Conservation (phyloP, 2,888 invertebrate species). For the Coelopa pilipes region DNA sequence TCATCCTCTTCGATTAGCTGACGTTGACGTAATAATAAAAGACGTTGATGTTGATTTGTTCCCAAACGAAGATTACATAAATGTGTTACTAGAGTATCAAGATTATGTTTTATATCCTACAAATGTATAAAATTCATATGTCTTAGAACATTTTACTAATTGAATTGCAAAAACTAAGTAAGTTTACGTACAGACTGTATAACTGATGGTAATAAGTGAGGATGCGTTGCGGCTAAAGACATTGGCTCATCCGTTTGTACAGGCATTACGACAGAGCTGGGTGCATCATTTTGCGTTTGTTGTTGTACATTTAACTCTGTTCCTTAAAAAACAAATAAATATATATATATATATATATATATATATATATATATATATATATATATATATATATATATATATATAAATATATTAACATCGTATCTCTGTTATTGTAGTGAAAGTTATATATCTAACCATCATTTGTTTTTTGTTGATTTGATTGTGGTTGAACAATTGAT, state of each 20-base stretch:
- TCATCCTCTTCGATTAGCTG: constrained; percentile 67
- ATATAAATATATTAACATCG: background rate
- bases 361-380: constrained; percentile 1
- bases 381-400: background rate
- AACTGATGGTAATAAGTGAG: constrained; percentile 62
- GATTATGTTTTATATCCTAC: constrained; percentile 66
- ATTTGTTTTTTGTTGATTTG: constrained; percentile 18
- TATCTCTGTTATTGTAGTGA: too few relatives aligned
- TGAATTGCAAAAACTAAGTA: background rate
- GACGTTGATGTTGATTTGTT: constrained; percentile 63
- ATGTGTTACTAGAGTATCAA: constrained; percentile 63
- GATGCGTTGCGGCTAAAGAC: constrained; percentile 65
- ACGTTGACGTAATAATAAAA: constrained; percentile 63
- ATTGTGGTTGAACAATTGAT: too few relatives aligned
- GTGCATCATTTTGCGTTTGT: background rate
- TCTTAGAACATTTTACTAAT: too few relatives aligned
- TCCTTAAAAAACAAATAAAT: background rate
- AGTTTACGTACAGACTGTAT: constrained; percentile 61
- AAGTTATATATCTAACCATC: constrained; percentile 28
- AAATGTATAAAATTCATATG: constrained; percentile 8
- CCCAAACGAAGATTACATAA: constrained; percentile 63
- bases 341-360: constrained; percentile 1
- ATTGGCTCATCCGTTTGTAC: constrained; percentile 58
- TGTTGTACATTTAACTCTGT: constrained; percentile 40
- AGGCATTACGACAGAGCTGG: constrained; percentile 27